Conservation (phyloP, 2,797 vertebrate species). For the Falco concolor region DNA sequence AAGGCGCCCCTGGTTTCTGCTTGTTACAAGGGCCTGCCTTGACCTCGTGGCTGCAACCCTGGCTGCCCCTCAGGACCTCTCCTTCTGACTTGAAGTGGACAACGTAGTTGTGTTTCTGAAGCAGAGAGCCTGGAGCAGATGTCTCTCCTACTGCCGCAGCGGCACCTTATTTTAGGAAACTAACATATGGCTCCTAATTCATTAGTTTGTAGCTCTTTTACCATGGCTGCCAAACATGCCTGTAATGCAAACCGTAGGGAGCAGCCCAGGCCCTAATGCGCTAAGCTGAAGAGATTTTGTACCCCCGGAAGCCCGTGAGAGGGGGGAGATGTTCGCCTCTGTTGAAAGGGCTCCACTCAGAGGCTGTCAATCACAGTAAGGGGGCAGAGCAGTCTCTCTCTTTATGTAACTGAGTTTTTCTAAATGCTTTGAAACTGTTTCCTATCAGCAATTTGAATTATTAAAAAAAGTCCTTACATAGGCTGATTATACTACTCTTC, state of each 20-base stretch:
- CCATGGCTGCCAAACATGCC: background rate
- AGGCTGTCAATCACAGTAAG: background rate
- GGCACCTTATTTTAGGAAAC: conserved; percentile 40
- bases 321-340: background rate
- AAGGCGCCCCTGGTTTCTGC: background rate
- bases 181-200: conserved; percentile 24
- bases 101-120: background rate
- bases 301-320: background rate
- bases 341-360: background rate
- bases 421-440: conserved; percentile 43
- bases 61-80: background rate
- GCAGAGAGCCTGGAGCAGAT: conserved; percentile 5
- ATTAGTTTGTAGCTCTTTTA: conserved; percentile 6
- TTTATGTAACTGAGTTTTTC: conserved; percentile 14
- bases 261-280: background rate
- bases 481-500: conserved; percentile 17
- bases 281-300: background rate
- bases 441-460: conserved; percentile 38
- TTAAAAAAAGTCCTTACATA: conserved; percentile 22
- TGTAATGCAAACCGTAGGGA: background rate
- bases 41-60: background rate
- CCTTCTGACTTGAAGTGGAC: conserved; percentile 1
- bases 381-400: background rate
- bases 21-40: background rate
- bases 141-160: background rate